phyloP scores from a whole-genome alignment of 2,113 vertebrate genomes.

The Centropus bengalensis region DNA sequence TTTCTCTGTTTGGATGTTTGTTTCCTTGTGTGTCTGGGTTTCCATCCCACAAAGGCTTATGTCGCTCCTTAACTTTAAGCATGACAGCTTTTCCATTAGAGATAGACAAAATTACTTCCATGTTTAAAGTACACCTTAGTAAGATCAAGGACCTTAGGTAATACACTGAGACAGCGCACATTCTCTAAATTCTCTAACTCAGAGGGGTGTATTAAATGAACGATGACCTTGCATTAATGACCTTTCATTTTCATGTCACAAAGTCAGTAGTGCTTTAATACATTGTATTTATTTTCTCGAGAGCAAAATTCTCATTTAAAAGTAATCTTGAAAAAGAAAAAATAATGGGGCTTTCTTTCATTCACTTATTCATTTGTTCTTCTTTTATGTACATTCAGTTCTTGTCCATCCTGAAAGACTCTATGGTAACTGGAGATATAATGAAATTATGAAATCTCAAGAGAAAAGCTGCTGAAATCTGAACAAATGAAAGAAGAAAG shows the following conservation, averaged over 20 bases:
- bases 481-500: constrained; percentile 35
- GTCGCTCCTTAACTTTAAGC: neutral
- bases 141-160: neutral
- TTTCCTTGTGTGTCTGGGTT: neutral
- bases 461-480: constrained; percentile 28
- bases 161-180: neutral
- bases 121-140: neutral
- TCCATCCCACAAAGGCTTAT: neutral
- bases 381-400: constrained; percentile 15
- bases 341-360: neutral
- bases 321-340: neutral
- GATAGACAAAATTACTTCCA: neutral
- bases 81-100: neutral
- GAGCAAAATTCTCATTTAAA: constrained; percentile 16
- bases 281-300: constrained; percentile 11
- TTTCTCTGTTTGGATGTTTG: neutral
- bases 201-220: neutral
- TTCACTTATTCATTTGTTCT: neutral
- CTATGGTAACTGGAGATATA: constrained; percentile 9
- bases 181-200: constrained; percentile 1
- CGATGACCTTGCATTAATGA: neutral
- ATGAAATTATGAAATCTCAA: constrained; percentile 35
- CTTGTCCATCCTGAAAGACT: neutral
- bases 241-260: constrained; percentile 15
- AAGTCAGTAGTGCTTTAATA: neutral